phyloP scores from a whole-genome alignment of 2,888 invertebrate genomes.

The Rugalucina vietnamica region DNA sequence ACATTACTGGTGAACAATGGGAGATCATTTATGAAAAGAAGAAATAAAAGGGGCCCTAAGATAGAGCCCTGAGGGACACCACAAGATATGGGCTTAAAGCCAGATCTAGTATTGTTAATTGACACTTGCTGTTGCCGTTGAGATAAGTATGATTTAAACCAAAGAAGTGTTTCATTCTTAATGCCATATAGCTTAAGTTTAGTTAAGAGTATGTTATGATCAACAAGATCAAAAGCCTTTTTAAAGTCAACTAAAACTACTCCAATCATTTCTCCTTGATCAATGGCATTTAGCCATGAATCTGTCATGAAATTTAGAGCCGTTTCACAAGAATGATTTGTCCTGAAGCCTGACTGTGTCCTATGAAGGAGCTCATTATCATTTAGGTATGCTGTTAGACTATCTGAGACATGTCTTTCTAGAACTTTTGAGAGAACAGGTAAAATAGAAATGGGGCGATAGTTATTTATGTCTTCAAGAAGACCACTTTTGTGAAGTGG shows the following conservation, averaged over 20 bases:
- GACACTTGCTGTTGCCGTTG: neutral
- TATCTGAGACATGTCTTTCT: neutral
- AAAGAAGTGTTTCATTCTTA: neutral
- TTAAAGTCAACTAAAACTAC: neutral
- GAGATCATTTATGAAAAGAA: neutral
- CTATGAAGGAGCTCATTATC: neutral
- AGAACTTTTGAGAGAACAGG: neutral
- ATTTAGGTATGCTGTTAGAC: neutral
- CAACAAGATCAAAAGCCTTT: too few species aligned
- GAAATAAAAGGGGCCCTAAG: neutral
- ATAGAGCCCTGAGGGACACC: neutral
- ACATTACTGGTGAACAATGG: neutral
- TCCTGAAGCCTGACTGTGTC: neutral
- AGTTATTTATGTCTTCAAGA: neutral
- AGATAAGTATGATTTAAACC: neutral
- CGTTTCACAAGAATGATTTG: neutral
- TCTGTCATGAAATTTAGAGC: neutral
- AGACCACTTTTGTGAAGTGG: neutral
- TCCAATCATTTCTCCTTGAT: neutral
- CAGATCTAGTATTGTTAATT: neutral
- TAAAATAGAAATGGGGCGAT: neutral
- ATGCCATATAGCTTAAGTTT: too few species aligned
- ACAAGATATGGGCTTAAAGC: neutral
- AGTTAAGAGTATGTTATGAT: too few species aligned
- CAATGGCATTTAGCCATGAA: neutral